phyloP scores from a whole-genome alignment of 2,888 invertebrate species.

The Eupithecia abbreviata region DNA sequence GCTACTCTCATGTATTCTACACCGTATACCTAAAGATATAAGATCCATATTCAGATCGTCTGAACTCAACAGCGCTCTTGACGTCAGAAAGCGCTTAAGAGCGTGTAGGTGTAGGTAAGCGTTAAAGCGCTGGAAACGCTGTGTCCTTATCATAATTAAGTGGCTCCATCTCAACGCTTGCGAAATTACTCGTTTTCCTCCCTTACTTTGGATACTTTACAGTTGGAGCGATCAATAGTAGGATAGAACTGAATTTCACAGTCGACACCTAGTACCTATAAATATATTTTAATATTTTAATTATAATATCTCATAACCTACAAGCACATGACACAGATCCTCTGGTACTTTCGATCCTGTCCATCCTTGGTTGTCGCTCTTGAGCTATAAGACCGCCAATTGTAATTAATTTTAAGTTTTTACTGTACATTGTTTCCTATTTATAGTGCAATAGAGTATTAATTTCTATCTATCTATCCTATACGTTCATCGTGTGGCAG shows the following conservation, averaged over 20 bases:
- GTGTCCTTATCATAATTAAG: constrained; percentile 55
- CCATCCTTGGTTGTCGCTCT: no score
- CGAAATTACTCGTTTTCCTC: constrained; percentile 51
- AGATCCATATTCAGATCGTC: neutral
- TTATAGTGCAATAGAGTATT: no score
- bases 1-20: neutral
- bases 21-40: neutral
- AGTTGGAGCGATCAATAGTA: no score
- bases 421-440: no score
- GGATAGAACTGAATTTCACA: constrained; percentile 21
- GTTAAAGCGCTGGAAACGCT: constrained; percentile 32
- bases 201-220: constrained; percentile 22
- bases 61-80: neutral
- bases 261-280: neutral
- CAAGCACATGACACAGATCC: no score
- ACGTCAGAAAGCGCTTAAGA: constrained; percentile 17
- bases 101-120: constrained; percentile 8
- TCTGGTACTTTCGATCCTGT: no score
- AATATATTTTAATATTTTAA: no score
- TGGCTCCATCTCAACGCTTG: constrained; percentile 48
- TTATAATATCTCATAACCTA: no score
- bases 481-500: neutral
- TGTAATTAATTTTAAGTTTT: no score
- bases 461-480: no score
- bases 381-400: no score